Evolutionary conservation across 2,888 invertebrate species (phyloP).

Genomic region (Halictus ligatus): DNA sequence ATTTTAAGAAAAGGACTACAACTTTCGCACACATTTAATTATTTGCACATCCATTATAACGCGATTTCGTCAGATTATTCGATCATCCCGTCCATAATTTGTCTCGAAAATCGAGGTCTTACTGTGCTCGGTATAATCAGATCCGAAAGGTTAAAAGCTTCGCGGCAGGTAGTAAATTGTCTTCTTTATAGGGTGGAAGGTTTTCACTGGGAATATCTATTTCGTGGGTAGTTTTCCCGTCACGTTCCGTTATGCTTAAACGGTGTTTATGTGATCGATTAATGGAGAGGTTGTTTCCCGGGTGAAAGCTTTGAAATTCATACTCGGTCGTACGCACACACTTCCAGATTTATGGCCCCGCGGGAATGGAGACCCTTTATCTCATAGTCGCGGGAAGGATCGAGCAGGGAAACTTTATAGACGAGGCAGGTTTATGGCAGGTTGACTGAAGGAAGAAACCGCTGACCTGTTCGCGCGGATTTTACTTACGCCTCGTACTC

Average conservation of each 20-base stretch:
- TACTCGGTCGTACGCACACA: slow-evolving; percentile 45
- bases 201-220: neutral
- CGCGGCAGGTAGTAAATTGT: neutral
- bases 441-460: slow-evolving; percentile 51
- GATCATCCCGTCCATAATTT: neutral
- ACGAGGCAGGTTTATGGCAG: slow-evolving; percentile 1
- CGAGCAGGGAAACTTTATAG: slow-evolving; percentile 49
- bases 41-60: neutral
- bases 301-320: slow-evolving; percentile 48
- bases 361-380: slow-evolving; percentile 48
- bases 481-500: slow-evolving; percentile 24
- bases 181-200: neutral
- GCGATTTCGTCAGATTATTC: neutral
- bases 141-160: slow-evolving; percentile 14
- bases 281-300: slow-evolving; percentile 27
- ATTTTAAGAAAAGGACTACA: neutral
- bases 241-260: slow-evolving; percentile 25
- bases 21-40: neutral
- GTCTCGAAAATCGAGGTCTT: neutral
- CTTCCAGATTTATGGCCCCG: slow-evolving; percentile 50
- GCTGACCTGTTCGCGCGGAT: slow-evolving; percentile 49
- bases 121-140: neutral
- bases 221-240: slow-evolving; percentile 9
- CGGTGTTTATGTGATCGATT: slow-evolving; percentile 29
- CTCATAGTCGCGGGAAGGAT: slow-evolving; percentile 39